Evolutionary conservation across 1,140 invertebrate genomes (phyloP).

Genomic region (Acromyrmex charruanus): DNA sequence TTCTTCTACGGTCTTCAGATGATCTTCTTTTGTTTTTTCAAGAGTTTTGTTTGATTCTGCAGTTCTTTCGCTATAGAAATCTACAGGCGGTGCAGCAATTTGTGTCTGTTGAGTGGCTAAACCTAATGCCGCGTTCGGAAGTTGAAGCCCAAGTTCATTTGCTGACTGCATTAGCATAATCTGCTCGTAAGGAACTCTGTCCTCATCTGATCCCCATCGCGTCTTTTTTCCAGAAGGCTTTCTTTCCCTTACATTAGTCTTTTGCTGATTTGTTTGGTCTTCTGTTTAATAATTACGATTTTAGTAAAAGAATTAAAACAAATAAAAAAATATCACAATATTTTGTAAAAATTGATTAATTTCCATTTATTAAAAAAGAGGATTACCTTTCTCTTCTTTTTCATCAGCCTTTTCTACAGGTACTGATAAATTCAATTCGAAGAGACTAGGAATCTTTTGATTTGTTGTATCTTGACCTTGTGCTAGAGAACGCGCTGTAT

Average conservation of each 20-base stretch:
- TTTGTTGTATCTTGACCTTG: slow-evolving; percentile 82
- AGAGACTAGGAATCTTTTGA: slow-evolving; percentile 84
- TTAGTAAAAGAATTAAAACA: not conserved
- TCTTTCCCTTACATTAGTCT: slow-evolving; percentile 77
- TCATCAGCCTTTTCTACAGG: slow-evolving; percentile 76
- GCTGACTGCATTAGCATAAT: slow-evolving; percentile 84
- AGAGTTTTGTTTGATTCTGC: slow-evolving; percentile 78
- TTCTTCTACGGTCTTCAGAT: slow-evolving; percentile 84
- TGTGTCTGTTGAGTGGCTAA: slow-evolving; percentile 78
- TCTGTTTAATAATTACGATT: slow-evolving; percentile 46
- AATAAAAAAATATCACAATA: not conserved
- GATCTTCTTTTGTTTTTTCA: slow-evolving; percentile 83
- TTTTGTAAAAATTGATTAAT: not conserved
- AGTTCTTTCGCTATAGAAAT: slow-evolving; percentile 82
- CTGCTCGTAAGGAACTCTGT: slow-evolving; percentile 84
- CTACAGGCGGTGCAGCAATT: slow-evolving; percentile 71
- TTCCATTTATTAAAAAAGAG: not conserved
- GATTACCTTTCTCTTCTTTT: slow-evolving; percentile 81
- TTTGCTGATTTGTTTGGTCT: slow-evolving; percentile 73
- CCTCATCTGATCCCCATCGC: slow-evolving; percentile 85
- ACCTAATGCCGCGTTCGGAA: slow-evolving; percentile 81
- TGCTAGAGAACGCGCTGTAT: slow-evolving; percentile 89
- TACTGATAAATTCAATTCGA: slow-evolving; percentile 81
- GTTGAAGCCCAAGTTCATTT: slow-evolving; percentile 81
- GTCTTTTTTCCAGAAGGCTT: slow-evolving; percentile 84